phyloP scores from a whole-genome alignment of 2,888 invertebrate species.

The Oligia latruncula region DNA sequence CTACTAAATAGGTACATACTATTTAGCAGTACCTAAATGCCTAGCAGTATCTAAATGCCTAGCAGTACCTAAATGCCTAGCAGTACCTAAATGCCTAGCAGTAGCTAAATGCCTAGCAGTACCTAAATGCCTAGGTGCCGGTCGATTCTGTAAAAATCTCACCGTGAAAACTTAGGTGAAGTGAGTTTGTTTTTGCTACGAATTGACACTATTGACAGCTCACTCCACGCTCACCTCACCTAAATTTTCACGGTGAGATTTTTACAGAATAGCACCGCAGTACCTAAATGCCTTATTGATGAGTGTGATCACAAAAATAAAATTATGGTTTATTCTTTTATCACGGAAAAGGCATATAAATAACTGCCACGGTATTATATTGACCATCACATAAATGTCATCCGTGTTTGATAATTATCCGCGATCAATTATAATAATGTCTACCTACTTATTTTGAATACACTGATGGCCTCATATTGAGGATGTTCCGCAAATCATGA shows the following conservation, averaged over 20 bases:
- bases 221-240: too few species aligned
- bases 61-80: too few species aligned
- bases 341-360: slow-evolving; percentile 11
- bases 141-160: too few species aligned
- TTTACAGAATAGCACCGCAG: too few species aligned
- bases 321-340: slow-evolving; percentile 15
- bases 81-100: too few species aligned
- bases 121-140: too few species aligned
- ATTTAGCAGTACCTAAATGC: neutral
- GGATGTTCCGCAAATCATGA: slow-evolving; percentile 26
- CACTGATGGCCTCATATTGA: slow-evolving; percentile 33
- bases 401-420: slow-evolving; percentile 30
- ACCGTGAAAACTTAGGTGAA: too few species aligned
- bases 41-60: too few species aligned
- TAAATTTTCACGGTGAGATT: too few species aligned
- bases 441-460: slow-evolving; percentile 42
- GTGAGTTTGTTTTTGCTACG: too few species aligned
- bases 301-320: slow-evolving; percentile 6
- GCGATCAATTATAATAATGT: slow-evolving; percentile 47
- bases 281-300: neutral
- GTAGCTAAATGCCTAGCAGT: too few species aligned
- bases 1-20: neutral
- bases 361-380: slow-evolving; percentile 11
- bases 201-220: too few species aligned
- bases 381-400: slow-evolving; percentile 26